Percentiles rank a stretch among this genome's conserved stretches.
Evolutionary conservation across 1,140 invertebrate genomes (phyloP).

Genomic region (Diachasmimorpha longicaudata): DNA sequence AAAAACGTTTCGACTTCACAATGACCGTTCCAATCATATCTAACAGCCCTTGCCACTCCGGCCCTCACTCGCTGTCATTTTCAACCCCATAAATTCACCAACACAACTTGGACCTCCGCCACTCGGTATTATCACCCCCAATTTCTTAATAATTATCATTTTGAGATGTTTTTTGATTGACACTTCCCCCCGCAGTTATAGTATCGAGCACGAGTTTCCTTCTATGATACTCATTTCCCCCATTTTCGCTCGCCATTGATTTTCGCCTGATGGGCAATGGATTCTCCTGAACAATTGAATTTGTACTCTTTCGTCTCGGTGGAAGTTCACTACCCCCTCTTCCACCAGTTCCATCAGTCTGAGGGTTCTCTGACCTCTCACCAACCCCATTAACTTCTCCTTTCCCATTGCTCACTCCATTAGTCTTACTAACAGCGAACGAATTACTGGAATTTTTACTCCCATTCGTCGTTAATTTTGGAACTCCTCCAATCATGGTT

Average conservation of each 20-base stretch:
- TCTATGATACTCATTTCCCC: conserved; percentile 45
- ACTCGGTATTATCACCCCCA: background rate
- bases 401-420: conserved; percentile 34
- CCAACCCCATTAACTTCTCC: conserved; percentile 17
- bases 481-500: conserved; percentile 41
- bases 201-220: conserved; percentile 50
- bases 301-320: conserved; percentile 52
- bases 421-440: conserved; percentile 26
- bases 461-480: conserved; percentile 8
- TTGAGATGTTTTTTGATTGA: conserved; percentile 40
- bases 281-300: conserved; percentile 36
- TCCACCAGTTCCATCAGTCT: conserved; percentile 18
- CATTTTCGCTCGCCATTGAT: conserved; percentile 41
- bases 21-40: no score
- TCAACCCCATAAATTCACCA: no score
- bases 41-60: no score
- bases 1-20: no score
- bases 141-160: conserved; percentile 32
- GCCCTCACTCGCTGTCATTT: no score
- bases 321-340: conserved; percentile 39
- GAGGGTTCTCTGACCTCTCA: background rate
- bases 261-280: conserved; percentile 40
- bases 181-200: conserved; percentile 34
- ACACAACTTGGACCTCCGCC: no score
- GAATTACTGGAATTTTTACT: conserved; percentile 12